Evolutionary conservation across 1,140 invertebrate genomes (phyloP).

Genomic region (Pantala flavescens): DNA sequence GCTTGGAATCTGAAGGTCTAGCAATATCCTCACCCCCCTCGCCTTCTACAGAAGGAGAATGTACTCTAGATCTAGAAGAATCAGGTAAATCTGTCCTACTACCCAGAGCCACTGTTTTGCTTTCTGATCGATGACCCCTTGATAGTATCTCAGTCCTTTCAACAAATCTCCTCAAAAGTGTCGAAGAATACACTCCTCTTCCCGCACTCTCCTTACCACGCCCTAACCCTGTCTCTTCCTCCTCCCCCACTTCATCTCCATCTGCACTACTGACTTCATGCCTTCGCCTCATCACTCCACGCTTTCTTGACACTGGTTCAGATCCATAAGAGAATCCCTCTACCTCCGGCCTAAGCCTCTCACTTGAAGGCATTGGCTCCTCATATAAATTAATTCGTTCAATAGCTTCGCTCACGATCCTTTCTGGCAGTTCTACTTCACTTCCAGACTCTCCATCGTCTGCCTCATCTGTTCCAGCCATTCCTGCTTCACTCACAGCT

Average conservation of each 20-base stretch:
- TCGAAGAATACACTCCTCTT: constrained; percentile 38
- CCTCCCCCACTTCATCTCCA: constrained; percentile 25
- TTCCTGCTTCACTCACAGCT: not conserved
- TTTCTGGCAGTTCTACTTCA: constrained; percentile 53
- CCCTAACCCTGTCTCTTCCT: constrained; percentile 37
- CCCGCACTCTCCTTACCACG: constrained; percentile 35
- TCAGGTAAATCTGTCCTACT: not conserved
- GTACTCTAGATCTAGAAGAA: not conserved
- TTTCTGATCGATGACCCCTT: not conserved
- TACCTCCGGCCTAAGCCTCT: constrained; percentile 43
- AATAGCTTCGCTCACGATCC: constrained; percentile 56
- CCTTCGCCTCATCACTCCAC: not conserved
- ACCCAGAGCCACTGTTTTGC: not conserved
- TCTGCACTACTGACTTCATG: not conserved
- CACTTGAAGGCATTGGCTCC: constrained; percentile 41
- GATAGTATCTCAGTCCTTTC: constrained; percentile 41
- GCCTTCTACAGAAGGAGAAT: not conserved
- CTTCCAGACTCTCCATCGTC: constrained; percentile 42
- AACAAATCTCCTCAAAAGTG: constrained; percentile 40
- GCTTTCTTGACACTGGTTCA: not conserved
- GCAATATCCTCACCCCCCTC: constrained; percentile 9
- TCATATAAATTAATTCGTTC: constrained; percentile 27
- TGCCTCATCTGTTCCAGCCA: not conserved
- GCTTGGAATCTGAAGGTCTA: constrained; percentile 19
- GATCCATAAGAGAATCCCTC: constrained; percentile 41